Evolutionary conservation across 2,888 invertebrate genomes (phyloP).

Genomic region (Lasius fuliginosus): DNA sequence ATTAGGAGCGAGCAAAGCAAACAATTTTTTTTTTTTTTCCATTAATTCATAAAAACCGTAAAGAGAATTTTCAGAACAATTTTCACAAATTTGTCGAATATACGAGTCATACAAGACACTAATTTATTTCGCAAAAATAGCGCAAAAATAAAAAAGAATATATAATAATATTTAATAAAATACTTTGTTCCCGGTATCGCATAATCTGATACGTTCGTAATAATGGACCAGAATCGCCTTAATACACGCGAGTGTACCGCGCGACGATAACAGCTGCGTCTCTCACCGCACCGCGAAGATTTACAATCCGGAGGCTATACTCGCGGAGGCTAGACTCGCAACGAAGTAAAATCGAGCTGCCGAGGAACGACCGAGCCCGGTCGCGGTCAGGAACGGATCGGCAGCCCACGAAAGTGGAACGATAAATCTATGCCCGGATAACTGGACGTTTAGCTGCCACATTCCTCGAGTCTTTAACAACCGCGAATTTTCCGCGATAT

Average conservation of each 20-base stretch:
- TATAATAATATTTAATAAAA: not conserved
- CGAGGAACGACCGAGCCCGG: conserved; percentile 10
- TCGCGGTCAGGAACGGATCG: conserved; percentile 59
- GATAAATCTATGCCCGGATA: conserved; percentile 71
- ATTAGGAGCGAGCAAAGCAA: not conserved
- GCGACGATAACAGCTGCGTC: conserved; percentile 56
- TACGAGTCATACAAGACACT: not conserved
- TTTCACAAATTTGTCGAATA: not conserved
- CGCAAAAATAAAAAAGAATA: not conserved
- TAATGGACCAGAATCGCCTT: not conserved
- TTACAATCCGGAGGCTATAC: conserved; percentile 60
- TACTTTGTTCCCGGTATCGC: too few relatives aligned
- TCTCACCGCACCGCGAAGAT: conserved; percentile 48
- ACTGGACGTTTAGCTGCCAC: conserved; percentile 71
- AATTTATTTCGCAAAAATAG: not conserved
- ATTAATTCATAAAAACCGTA: too few relatives aligned
- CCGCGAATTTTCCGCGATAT: conserved; percentile 54
- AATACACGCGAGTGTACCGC: conserved; percentile 39
- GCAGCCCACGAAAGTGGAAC: conserved; percentile 69
- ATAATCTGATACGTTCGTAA: not conserved
- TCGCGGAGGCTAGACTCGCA: conserved; percentile 42
- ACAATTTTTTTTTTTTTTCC: too few relatives aligned
- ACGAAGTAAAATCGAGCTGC: conserved; percentile 39
- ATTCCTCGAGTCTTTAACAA: conserved; percentile 69
- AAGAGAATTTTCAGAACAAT: too few relatives aligned